Evolutionary conservation across 1,140 invertebrate species (phyloP).

Genomic region (Lepidotrigona ventralis): DNA sequence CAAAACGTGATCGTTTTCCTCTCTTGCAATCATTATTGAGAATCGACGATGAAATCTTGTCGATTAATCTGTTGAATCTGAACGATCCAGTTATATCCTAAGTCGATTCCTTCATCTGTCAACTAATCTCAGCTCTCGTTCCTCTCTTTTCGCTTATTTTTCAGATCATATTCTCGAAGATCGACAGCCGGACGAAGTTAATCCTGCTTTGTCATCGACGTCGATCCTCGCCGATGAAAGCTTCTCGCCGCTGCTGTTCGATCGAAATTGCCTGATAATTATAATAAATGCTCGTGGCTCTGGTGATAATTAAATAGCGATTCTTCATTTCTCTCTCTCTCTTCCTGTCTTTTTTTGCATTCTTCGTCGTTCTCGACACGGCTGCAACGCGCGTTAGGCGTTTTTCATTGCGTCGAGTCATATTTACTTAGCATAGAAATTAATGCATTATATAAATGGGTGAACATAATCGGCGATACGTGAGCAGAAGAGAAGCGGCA

Average conservation of each 20-base stretch:
- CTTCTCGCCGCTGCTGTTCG: background rate
- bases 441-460: constrained; percentile 38
- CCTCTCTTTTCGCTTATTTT: background rate
- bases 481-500: background rate
- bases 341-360: background rate
- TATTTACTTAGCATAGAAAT: constrained; percentile 39
- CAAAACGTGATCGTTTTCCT: background rate
- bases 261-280: constrained; percentile 25
- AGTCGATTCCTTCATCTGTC: constrained; percentile 15
- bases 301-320: constrained; percentile 24
- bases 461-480: background rate
- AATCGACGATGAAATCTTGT: background rate
- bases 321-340: background rate
- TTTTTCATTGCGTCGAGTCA: constrained; percentile 31
- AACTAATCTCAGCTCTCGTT: background rate
- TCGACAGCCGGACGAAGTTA: constrained; percentile 19
- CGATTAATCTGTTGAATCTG: background rate
- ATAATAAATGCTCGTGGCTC: background rate
- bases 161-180: background rate
- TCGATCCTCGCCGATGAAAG: constrained; percentile 11
- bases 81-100: background rate
- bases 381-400: constrained; percentile 10
- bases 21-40: background rate
- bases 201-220: constrained; percentile 17
- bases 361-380: background rate